These are phyloP conservation scores for Arvicanthis niloticus DNA, from an alignment of 2,113 vertebrate species.

Conservation along the genomic window DNA sequence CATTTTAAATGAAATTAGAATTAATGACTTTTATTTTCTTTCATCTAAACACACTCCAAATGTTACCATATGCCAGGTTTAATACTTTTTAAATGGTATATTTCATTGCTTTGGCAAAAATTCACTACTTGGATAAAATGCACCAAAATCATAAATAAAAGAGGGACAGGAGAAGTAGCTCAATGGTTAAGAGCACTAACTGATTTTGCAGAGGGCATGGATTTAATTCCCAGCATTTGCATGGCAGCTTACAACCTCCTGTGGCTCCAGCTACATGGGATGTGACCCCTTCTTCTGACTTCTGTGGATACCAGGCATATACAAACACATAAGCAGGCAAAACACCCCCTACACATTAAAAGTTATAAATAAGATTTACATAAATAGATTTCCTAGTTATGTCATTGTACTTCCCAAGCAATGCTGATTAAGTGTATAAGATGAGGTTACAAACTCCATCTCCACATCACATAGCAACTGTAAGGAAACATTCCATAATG, in stretches of 20 bases:
- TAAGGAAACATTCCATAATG: conserved; percentile 38
- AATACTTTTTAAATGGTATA: not conserved
- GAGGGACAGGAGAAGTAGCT: too few relatives aligned
- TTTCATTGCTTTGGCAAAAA: conserved; percentile 41
- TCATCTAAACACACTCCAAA: not conserved
- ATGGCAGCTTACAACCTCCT: not conserved
- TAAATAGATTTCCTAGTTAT: conserved; percentile 14
- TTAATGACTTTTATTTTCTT: conserved; percentile 14
- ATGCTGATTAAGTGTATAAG: not conserved
- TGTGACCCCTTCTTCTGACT: not conserved
- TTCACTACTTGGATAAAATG: not conserved
- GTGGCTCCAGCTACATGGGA: not conserved
- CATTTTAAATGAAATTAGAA: conserved; percentile 43
- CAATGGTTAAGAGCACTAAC: not conserved
- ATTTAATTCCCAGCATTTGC: not conserved
- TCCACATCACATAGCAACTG: not conserved
- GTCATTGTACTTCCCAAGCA: not conserved
- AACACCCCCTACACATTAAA: not conserved
- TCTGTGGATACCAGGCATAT: not conserved
- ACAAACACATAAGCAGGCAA: not conserved
- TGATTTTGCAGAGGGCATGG: not conserved
- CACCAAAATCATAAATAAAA: conserved; percentile 58
- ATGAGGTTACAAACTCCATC: not conserved
- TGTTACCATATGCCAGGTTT: not conserved
- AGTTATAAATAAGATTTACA: conserved; percentile 34